phyloP scores from a whole-genome alignment of 2,888 invertebrate species.

The Clitarchus hookeri region DNA sequence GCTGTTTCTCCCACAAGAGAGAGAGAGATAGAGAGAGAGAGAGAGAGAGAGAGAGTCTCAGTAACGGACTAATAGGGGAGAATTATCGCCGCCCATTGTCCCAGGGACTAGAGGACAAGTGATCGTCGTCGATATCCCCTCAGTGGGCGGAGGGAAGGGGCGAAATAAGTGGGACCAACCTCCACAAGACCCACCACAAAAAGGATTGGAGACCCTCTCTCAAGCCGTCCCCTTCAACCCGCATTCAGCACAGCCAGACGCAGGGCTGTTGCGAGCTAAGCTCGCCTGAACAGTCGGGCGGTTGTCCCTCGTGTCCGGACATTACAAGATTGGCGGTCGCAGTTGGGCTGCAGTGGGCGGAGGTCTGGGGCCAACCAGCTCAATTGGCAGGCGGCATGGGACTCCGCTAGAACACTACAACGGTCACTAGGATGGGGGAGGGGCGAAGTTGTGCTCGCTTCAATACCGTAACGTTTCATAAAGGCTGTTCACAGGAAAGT shows the following conservation, averaged over 20 bases:
- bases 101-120: background rate
- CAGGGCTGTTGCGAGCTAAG: no score
- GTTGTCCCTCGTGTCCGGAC: background rate
- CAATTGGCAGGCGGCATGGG: no score
- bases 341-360: no score
- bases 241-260: background rate
- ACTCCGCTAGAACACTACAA: no score
- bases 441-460: no score
- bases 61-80: background rate
- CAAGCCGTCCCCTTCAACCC: background rate
- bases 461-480: no score
- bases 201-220: background rate
- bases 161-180: background rate
- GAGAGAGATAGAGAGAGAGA: no score
- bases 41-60: no score
- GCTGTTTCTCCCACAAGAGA: no score
- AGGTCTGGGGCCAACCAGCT: no score
- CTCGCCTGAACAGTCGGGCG: background rate
- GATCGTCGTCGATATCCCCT: background rate
- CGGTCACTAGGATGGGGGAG: no score
- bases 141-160: background rate
- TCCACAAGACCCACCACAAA: background rate
- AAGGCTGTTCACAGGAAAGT: no score
- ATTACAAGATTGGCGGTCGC: background rate
- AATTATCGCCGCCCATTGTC: slow-evolving; percentile 8